Conservation (phyloP, 2,888 invertebrate species). For the Mythimna vitellina region DNA sequence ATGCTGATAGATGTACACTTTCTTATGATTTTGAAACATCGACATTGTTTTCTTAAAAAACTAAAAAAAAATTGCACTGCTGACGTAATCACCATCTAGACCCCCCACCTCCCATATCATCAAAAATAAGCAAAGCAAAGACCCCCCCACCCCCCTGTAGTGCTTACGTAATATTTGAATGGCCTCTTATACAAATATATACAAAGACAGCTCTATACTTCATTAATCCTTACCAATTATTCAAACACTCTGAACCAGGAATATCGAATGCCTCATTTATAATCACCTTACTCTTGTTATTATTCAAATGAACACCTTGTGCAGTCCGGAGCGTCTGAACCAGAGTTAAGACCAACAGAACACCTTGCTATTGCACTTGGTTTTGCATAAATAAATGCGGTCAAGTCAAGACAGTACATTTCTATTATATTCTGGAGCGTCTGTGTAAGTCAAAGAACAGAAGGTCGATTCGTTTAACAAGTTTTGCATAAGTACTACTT, state of each 20-base stretch:
- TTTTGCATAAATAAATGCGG: constrained; percentile 34
- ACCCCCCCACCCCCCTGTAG: too few species aligned
- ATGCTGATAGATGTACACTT: too few species aligned
- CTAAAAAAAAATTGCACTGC: too few species aligned
- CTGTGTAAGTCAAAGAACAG: background rate
- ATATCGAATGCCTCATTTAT: constrained; percentile 19
- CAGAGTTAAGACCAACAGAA: constrained; percentile 20
- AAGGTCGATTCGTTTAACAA: background rate
- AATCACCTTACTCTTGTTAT: constrained; percentile 36
- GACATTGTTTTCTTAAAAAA: too few species aligned
- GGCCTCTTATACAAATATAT: too few species aligned
- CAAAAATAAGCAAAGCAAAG: too few species aligned
- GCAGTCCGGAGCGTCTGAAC: background rate
- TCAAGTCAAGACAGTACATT: constrained; percentile 36
- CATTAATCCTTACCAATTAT: constrained; percentile 27
- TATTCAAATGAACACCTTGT: constrained; percentile 41
- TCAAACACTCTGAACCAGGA: constrained; percentile 17
- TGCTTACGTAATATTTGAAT: too few species aligned
- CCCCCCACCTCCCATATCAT: too few species aligned
- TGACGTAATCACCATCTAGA: too few species aligned
- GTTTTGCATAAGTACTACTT: too few species aligned
- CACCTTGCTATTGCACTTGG: constrained; percentile 33
- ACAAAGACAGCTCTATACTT: constrained; percentile 18
- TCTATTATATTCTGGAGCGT: constrained; percentile 34
- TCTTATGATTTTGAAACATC: too few species aligned